Conservation (phyloP, 2,888 invertebrate genomes). For the Ephialtes manifestator region DNA sequence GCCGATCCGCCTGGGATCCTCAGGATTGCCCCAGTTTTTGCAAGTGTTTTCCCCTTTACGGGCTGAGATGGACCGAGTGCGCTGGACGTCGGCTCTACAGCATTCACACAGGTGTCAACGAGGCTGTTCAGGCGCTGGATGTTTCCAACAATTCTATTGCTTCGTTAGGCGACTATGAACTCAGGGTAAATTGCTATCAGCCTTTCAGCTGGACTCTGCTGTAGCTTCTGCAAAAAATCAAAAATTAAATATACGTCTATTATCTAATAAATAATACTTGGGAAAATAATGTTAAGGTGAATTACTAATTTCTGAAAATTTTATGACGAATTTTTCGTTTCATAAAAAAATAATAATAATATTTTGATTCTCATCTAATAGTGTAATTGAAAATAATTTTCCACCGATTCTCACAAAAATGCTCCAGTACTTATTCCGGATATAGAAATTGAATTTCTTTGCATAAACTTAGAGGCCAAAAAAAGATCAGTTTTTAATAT, state of each 20-base stretch:
- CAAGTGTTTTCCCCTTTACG: slow-evolving; percentile 79
- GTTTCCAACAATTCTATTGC: slow-evolving; percentile 83
- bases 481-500: no score
- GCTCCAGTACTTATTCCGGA: no score
- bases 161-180: slow-evolving; percentile 76
- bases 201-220: background rate
- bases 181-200: slow-evolving; percentile 77
- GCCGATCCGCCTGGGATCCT: slow-evolving; percentile 35
- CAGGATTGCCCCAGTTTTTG: slow-evolving; percentile 78
- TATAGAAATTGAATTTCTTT: no score
- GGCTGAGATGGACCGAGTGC: slow-evolving; percentile 79
- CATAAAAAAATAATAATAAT: no score
- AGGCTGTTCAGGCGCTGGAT: slow-evolving; percentile 81
- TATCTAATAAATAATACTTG: background rate
- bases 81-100: slow-evolving; percentile 79
- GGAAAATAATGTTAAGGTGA: background rate
- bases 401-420: no score
- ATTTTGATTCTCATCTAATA: no score
- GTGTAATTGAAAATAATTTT: no score
- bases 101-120: slow-evolving; percentile 78
- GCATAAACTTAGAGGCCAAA: no score
- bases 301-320: background rate
- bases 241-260: background rate
- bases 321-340: background rate
- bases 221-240: slow-evolving; percentile 4